phyloP scores from a whole-genome alignment of 1,140 invertebrate genomes.

The Epicauta chinensis region DNA sequence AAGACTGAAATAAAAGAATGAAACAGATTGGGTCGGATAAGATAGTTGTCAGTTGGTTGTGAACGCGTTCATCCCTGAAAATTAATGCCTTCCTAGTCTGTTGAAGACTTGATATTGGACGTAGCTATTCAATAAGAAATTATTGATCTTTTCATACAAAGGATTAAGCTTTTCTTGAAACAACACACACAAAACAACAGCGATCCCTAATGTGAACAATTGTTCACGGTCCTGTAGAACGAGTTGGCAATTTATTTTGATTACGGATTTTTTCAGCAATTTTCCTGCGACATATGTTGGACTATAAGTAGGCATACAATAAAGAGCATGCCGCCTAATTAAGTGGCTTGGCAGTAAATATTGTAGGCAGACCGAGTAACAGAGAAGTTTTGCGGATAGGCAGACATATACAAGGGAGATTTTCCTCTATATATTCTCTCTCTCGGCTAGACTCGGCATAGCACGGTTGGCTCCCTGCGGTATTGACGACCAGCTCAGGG shows the following conservation, averaged over 20 bases:
- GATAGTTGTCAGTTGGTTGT: conserved; percentile 35
- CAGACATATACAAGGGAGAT: conserved; percentile 24
- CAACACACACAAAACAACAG: not conserved
- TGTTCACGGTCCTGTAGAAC: conserved; percentile 6
- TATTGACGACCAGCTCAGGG: conserved; percentile 43
- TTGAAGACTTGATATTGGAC: too few species aligned
- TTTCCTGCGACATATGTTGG: not conserved
- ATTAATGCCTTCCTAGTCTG: conserved; percentile 26
- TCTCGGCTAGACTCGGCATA: conserved; percentile 25
- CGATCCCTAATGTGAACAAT: conserved; percentile 3
- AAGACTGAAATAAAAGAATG: conserved; percentile 29
- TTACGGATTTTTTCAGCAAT: not conserved
- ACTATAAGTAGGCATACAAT: conserved; percentile 9
- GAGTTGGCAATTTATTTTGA: conserved; percentile 10
- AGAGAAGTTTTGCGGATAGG: conserved; percentile 24
- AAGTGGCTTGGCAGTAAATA: conserved; percentile 24
- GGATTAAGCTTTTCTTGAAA: not conserved
- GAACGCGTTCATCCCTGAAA: conserved; percentile 37
- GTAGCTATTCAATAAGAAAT: too few species aligned
- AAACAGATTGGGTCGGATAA: conserved; percentile 38
- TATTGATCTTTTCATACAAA: too few species aligned
- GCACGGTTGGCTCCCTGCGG: conserved; percentile 40
- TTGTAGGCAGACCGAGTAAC: conserved; percentile 23
- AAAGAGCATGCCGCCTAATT: conserved; percentile 22
- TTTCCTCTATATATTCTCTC: not conserved